Evolutionary conservation across 2,113 vertebrate genomes (phyloP).

Genomic region (Capreolus pygargus): DNA sequence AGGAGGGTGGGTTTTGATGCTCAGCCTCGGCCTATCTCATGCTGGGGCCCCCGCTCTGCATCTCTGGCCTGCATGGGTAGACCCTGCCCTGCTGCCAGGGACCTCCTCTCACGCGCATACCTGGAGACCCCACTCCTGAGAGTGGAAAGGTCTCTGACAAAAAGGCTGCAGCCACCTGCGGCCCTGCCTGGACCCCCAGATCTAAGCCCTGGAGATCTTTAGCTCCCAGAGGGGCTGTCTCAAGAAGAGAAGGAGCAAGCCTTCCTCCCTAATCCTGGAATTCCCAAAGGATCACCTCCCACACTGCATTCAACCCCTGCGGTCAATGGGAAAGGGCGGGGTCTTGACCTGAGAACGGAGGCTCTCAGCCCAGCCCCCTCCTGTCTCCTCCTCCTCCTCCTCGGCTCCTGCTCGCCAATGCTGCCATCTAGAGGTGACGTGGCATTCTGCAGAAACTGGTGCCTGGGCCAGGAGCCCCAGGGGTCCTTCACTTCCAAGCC

Average conservation of each 20-base stretch:
- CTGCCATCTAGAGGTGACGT: conserved; percentile 60
- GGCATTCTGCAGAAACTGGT: not conserved
- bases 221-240: not conserved
- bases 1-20: not conserved
- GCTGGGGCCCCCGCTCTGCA: not conserved
- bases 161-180: not conserved
- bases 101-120: not conserved
- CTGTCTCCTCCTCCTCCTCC: fast-evolving
- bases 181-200: not conserved
- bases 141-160: not conserved
- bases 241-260: not conserved
- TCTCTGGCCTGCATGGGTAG: not conserved
- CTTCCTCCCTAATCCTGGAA: not conserved
- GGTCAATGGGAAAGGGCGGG: fast-evolving
- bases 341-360: fast-evolving
- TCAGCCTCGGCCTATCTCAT: not conserved
- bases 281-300: not conserved
- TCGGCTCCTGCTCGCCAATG: conserved; percentile 57
- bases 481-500: not conserved
- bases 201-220: not conserved
- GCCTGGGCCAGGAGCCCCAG: not conserved
- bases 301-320: no score
- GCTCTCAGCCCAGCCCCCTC: not conserved
- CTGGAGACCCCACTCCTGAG: not conserved
- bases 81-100: not conserved